Evolutionary conservation across 1,140 invertebrate genomes (phyloP), one percentile per base, ranked within the genome.

Genomic region (Halyomorpha halys): DNA sequence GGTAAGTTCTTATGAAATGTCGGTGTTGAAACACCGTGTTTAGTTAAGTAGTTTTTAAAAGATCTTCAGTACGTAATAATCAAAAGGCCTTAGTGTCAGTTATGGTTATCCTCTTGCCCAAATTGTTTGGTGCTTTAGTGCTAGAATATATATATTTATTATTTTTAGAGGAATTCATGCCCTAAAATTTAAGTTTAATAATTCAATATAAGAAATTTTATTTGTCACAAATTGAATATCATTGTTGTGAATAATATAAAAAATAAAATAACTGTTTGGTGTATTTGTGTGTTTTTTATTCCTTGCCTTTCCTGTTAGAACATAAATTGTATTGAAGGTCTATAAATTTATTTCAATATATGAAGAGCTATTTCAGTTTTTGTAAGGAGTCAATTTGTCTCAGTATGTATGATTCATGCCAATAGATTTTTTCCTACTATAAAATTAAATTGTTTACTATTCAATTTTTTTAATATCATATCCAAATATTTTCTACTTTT

Each of bases 161-260:
- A 53, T 53, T 53, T 53, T 53, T 19, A 21, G 18, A 18, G 15
- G 18, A 47, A 19, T 13, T 19, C n/a, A 53, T 23, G 51, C n/a
- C 21, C 51, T 53, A 19, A 53, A 19, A 53, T 53, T 53, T 53
- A 53, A 53, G 51, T 53, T 53, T 53, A 53, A 53, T 53, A 53
- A 11, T 53, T 53, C 51, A 53, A 53, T 53, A 53, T 53, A 53
- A 53, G 51, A 53, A 23, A 21, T 19, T 53, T 19, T 47, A 47
- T 19, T 19, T 53, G 51, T 53, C 51, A 53, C 21, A 53, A 53
- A 53, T 53, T 53, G 51, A 53, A 53, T 53, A 53, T 53, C 21
- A 53, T 53, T 53, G 51, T 53, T 53, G 51, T 53, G 51, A 19
- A 53, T 19, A 53, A 53, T 53, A 53, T 19, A n/a, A 19, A 53